phyloP scores from a whole-genome alignment of 37 sponge, comb jelly and placozoan species.

The Petrosia ficiformis region DNA sequence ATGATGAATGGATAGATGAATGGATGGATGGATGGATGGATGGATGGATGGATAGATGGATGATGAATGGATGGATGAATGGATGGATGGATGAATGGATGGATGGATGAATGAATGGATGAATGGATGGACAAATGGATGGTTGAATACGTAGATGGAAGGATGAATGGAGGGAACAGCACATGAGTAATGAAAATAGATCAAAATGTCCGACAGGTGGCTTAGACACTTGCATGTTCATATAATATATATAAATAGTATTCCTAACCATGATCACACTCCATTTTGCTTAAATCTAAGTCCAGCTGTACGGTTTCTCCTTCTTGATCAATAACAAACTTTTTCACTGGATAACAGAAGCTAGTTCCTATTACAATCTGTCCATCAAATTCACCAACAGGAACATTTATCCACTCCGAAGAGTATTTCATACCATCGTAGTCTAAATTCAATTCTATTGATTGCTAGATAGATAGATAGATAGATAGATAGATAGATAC shows the following conservation, averaged over 20 bases:
- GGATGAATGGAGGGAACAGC: too few relatives aligned
- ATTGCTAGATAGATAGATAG: not conserved
- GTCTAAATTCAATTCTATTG: not conserved
- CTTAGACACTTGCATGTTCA: not conserved
- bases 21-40: too few relatives aligned
- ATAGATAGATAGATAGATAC: not conserved
- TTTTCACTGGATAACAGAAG: conserved; percentile 42
- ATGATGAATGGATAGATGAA: too few relatives aligned
- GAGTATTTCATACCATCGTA: conserved; percentile 41
- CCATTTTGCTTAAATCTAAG: not conserved
- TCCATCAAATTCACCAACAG: conserved; percentile 50
- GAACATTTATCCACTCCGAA: conserved; percentile 11
- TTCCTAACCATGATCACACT: not conserved
- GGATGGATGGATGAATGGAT: too few relatives aligned
- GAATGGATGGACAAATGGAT: too few relatives aligned
- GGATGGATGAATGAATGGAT: too few relatives aligned
- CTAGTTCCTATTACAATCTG: conserved; percentile 56
- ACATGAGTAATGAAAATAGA: not conserved
- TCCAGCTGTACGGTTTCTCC: conserved; percentile 12
- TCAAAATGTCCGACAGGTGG: not conserved
- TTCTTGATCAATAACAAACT: conserved; percentile 18
- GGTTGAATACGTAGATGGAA: too few relatives aligned
- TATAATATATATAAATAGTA: not conserved
- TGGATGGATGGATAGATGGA: too few relatives aligned
- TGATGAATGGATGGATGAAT: too few relatives aligned